Evolutionary conservation across 2,113 vertebrate species (phyloP), one percentile per base, ranked within the genome.

Genomic region (Atlantisia rogersi): DNA sequence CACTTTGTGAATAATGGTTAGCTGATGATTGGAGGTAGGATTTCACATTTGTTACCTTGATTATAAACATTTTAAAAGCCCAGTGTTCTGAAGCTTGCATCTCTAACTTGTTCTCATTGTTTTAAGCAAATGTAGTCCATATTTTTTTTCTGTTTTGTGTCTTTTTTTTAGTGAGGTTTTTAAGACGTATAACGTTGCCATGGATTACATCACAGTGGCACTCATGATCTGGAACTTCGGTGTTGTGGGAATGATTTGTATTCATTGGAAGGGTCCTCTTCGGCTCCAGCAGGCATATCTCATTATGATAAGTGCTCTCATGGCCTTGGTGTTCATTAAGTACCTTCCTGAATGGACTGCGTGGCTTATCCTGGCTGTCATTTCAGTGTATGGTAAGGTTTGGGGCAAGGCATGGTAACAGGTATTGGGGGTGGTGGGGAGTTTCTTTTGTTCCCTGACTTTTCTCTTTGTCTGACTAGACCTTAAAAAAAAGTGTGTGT

Each of bases 301-400:
- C 95, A 99, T 99, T 92, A 99, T 99, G 99, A 99, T 99, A 97
- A 99, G 99, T 2, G 99, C 99, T 94, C 98, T 99, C 95, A 99
- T 99, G 99, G 99, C 99, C 40, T 98, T 99, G 95, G 99, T 99
- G 63, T 99, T 99, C 97, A 99, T 99, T 96, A 99, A 99, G 95
- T 99, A 99, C 95, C 99, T 99, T 90, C 99, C 99, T 8, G 99
- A 99, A 90, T 99, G 99, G 99, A 99, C 99, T 21, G 99, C 99
- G 0, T 99, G 99, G 99, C 99, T 99, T 96, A 99, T 99, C 96
- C 96, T 99, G 93, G 99, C 99, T 58, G 99, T 99, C 91, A 99
- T 99, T 95, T 99, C 99, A 25, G 98, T 99, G 91, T 99, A 99
- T 69, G 99, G 99, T 99, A 97, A 99, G 98, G 89, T 74, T 67